These are phyloP conservation scores for Nephrotoma guestfalica DNA, from an alignment of 2,888 invertebrate genomes.

Conservation along the genomic window DNA sequence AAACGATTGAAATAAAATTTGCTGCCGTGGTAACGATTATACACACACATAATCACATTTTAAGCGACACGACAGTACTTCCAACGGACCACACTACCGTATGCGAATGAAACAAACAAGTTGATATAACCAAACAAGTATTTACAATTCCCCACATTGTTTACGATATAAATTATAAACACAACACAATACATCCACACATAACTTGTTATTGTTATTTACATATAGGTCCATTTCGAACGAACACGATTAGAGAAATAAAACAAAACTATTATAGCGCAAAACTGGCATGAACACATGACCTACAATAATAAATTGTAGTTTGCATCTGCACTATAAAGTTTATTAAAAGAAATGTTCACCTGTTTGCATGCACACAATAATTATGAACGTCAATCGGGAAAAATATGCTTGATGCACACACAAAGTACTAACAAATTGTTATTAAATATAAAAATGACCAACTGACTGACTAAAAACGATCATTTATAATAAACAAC, in stretches of 20 bases:
- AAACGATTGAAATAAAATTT: not conserved
- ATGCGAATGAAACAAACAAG: not conserved
- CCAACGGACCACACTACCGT: not conserved
- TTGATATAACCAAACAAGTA: not conserved
- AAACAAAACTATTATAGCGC: not conserved
- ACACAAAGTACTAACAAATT: not conserved
- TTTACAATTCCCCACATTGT: not conserved
- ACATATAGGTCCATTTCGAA: not conserved
- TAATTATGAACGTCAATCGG: not conserved
- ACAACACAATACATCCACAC: not conserved
- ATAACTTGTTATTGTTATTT: not conserved
- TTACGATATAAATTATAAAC: not conserved
- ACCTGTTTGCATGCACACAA: not conserved
- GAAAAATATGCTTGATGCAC: not conserved
- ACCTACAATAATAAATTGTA: not conserved
- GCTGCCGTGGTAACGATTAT: not conserved
- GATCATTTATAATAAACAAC: too few relatives aligned
- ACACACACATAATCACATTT: not conserved
- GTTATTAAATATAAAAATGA: not conserved
- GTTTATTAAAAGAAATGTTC: not conserved
- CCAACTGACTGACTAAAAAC: not conserved
- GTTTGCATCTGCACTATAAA: not conserved
- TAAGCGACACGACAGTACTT: not conserved
- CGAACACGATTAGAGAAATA: not conserved
- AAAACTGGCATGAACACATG: not conserved